Percentiles rank a stretch among this genome's conserved stretches.
Evolutionary conservation across 2,888 invertebrate species (phyloP).

Genomic region (Prenolepis imparis): DNA sequence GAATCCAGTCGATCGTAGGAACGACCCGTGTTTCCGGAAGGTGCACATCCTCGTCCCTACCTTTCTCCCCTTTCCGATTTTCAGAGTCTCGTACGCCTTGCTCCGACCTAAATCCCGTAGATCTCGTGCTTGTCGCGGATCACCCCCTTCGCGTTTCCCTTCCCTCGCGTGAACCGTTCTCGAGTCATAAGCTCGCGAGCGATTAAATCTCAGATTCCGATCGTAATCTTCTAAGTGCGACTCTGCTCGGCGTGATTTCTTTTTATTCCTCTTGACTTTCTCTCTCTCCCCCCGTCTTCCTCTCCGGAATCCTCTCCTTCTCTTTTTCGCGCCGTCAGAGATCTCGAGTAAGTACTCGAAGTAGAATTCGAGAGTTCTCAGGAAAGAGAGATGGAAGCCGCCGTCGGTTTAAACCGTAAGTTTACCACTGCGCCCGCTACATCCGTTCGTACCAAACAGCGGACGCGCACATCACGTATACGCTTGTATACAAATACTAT

Average conservation of each 20-base stretch:
- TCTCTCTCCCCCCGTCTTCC: neutral
- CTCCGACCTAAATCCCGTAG: conserved; percentile 48
- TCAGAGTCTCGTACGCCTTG: neutral
- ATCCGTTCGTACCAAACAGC: conserved; percentile 4
- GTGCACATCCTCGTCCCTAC: conserved; percentile 18
- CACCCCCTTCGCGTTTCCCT: neutral
- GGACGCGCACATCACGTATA: neutral
- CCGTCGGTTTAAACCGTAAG: conserved; percentile 64
- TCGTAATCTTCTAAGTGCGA: conserved; percentile 12
- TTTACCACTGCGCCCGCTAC: conserved; percentile 36
- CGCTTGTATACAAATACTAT: neutral
- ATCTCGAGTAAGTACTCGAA: neutral
- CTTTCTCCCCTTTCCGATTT: neutral
- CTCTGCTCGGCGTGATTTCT: neutral
- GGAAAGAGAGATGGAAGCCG: conserved; percentile 17
- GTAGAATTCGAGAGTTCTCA: conserved; percentile 16
- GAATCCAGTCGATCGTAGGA: conserved; percentile 61
- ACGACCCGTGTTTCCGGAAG: conserved; percentile 56
- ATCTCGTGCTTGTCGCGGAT: neutral
- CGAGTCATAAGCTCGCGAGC: neutral
- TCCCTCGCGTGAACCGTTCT: neutral
- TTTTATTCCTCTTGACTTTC: neutral
- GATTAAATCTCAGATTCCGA: neutral
- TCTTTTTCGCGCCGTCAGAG: neutral
- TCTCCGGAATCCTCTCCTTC: neutral